A percentile compares a stretch with the other conserved stretches of the same genome.
phyloP scores from a whole-genome alignment of 2,888 invertebrate genomes.

The Molorchus minor region DNA sequence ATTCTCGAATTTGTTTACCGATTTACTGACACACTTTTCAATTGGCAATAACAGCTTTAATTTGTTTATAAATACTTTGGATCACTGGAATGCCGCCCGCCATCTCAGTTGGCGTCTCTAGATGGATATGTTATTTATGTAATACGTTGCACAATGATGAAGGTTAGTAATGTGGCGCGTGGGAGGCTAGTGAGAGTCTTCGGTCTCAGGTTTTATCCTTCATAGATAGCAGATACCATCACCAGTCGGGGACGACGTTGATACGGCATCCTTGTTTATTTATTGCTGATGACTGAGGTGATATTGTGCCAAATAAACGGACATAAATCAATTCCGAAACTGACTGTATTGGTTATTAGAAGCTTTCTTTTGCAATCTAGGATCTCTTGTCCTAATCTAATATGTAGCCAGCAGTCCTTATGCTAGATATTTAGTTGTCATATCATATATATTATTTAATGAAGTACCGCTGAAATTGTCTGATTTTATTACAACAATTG shows the following conservation, averaged over 20 bases:
- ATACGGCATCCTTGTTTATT: constrained; percentile 1
- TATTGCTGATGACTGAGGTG: background rate
- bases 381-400: too few species aligned
- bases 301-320: background rate
- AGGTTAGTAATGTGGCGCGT: constrained; percentile 29
- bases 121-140: constrained; percentile 26
- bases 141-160: constrained; percentile 31
- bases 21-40: constrained; percentile 38
- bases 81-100: constrained; percentile 18
- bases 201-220: constrained; percentile 16
- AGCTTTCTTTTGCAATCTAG: too few species aligned
- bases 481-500: too few species aligned
- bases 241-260: background rate
- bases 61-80: constrained; percentile 30
- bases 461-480: too few species aligned
- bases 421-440: too few species aligned
- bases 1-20: constrained; percentile 31
- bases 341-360: too few species aligned
- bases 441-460: too few species aligned
- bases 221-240: constrained; percentile 16
- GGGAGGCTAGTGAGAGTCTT: constrained; percentile 31
- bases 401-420: too few species aligned
- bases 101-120: constrained; percentile 14
- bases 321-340: too few species aligned
- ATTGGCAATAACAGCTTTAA: constrained; percentile 31